Evolutionary conservation across 1,140 invertebrate species (phyloP).

Genomic region (Macrobrachium nipponense): DNA sequence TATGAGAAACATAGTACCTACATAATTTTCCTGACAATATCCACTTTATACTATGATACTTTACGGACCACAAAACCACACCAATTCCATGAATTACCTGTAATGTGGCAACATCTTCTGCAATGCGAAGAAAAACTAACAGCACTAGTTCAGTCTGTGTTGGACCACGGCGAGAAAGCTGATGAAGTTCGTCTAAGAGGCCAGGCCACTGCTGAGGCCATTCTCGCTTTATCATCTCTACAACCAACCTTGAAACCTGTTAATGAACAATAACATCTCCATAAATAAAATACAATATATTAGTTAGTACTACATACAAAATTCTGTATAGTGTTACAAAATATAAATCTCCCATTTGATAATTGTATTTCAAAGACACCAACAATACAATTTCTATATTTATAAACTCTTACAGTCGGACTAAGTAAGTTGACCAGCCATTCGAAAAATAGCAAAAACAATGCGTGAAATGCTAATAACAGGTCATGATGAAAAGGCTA

Average conservation of each 20-base stretch:
- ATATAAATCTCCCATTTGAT: too few species aligned
- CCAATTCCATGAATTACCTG: constrained; percentile 71
- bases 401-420: too few species aligned
- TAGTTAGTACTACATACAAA: too few species aligned
- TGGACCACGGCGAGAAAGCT: constrained; percentile 79
- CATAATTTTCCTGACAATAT: too few species aligned
- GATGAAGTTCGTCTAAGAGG: constrained; percentile 80
- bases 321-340: too few species aligned
- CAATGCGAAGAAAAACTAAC: constrained; percentile 85
- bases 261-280: constrained; percentile 81
- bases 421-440: too few species aligned
- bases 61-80: constrained; percentile 2
- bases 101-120: constrained; percentile 91
- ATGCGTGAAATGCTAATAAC: too few species aligned
- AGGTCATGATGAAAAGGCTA: too few species aligned
- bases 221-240: constrained; percentile 94
- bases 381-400: too few species aligned
- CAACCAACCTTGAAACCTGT: constrained; percentile 82
- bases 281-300: constrained; percentile 66
- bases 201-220: constrained; percentile 97
- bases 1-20: too few species aligned
- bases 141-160: constrained; percentile 89
- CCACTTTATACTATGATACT: neutral
- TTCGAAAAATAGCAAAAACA: too few species aligned
- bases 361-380: too few species aligned